Base-by-base conservation (phyloP, 1,140 invertebrate genomes). In the Diabrotica undecimpunctata region DNA sequence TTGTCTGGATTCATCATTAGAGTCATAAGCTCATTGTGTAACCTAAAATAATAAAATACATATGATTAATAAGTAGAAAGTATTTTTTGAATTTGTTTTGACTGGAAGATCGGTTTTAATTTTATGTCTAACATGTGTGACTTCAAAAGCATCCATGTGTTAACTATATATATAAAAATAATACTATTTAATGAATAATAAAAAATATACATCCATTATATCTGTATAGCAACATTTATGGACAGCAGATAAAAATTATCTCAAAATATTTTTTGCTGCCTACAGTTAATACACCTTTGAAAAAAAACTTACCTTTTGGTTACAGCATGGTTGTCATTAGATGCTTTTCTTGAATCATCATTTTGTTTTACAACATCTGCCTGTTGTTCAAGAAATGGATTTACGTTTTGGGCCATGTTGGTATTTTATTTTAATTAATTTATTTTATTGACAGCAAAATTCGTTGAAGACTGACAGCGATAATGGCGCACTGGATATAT, bases 1-100 rank as follows among this genome's bases (percentile, higher is more conserved):
- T 94, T 94, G 75, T 96, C 94, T 50, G 87, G 87, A 66, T 87
- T 89, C 84, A 94, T 92, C 91, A 93, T 92, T 58, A 93, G 78
- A 66, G 87, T 86, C 90, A 92, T 92, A 6, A 92, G 81, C 77
- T 93, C 90, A 77, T 92, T 92, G 77, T 93, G 90, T 64, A 93
- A 79, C 79, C 91, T 93, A 76, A 36, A 82, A 82, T 66, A 55
- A 62, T 55, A 51, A 55, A 72, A 69, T 66, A 75, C 41, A 74
- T 7, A 60, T 11, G 62, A 60, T 14, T 54, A 55, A 12, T 64
- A 11, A n/a, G n/a, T n/a, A n/a, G n/a, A n/a, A 61, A 51, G 12
- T 64, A 39, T 53, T 53, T 53, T 53, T 25, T 25, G 25, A 25
- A 25, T 25, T 25, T 25, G 25, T 25, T 25, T 2, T 25, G 25